Evolutionary conservation across 37 sponge, comb jelly and placozoan genomes (phyloP).

Genomic region (Eunapius fragilis): DNA sequence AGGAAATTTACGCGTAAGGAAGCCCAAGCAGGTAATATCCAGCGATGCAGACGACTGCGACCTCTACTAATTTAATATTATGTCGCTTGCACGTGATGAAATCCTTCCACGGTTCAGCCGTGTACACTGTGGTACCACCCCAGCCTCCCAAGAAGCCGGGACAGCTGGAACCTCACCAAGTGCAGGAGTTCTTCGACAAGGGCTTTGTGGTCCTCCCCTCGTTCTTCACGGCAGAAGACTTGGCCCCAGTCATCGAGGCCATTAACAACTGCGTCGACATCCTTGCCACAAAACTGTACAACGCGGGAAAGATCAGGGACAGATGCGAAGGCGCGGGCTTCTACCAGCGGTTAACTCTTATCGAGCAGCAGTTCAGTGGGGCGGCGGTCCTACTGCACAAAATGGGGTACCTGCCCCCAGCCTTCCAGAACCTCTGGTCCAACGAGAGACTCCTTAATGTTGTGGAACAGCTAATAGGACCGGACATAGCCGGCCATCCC

Average conservation of each 20-base stretch:
- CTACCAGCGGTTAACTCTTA: constrained; percentile 69
- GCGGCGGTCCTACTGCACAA: constrained; percentile 79
- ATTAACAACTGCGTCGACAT: constrained; percentile 65
- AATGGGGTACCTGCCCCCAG: constrained; percentile 59
- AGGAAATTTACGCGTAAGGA: too few relatives aligned
- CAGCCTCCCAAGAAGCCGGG: constrained; percentile 75
- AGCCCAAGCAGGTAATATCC: too few relatives aligned
- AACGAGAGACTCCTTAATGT: constrained; percentile 75
- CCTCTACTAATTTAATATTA: background rate
- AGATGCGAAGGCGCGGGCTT: constrained; percentile 71
- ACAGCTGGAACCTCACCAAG: constrained; percentile 61
- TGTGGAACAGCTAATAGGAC: constrained; percentile 81
- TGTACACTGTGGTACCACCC: constrained; percentile 67
- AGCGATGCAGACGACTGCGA: too few relatives aligned
- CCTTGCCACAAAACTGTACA: constrained; percentile 71
- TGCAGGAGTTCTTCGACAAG: constrained; percentile 80
- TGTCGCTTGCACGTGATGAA: background rate
- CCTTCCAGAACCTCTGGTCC: constrained; percentile 61
- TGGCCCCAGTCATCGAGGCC: constrained; percentile 65
- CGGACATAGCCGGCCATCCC: constrained; percentile 87
- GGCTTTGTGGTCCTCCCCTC: constrained; percentile 72
- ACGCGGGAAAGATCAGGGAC: constrained; percentile 62
- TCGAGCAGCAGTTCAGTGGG: constrained; percentile 80
- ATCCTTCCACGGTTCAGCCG: constrained; percentile 16
- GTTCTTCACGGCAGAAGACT: constrained; percentile 74